phyloP scores from a whole-genome alignment of 2,888 invertebrate species.

The Octonoba sinensis region DNA sequence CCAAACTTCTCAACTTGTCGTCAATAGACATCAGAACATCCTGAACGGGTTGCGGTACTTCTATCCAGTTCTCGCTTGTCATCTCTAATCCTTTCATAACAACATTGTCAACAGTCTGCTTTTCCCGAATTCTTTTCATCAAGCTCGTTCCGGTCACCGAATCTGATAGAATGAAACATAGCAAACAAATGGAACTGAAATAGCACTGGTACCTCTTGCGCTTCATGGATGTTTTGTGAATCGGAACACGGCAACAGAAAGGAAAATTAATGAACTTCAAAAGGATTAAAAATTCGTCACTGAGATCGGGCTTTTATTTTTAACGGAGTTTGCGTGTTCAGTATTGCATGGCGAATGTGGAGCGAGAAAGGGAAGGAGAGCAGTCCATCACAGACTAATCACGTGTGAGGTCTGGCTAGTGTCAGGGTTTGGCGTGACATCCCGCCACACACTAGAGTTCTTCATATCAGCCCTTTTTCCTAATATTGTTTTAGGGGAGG shows the following conservation, averaged over 20 bases:
- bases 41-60: constrained; percentile 37
- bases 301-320: constrained; percentile 9
- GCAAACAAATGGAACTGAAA: constrained; percentile 4
- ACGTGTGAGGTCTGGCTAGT: constrained; percentile 51
- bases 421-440: constrained; percentile 32
- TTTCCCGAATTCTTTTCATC: constrained; percentile 43
- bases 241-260: neutral
- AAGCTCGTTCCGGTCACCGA: constrained; percentile 13
- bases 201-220: neutral
- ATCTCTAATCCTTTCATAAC: constrained; percentile 25
- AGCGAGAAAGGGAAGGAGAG: neutral
- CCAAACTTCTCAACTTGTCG: constrained; percentile 63
- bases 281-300: neutral
- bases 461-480: constrained; percentile 3
- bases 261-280: neutral
- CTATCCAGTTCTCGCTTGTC: constrained; percentile 25
- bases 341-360: constrained; percentile 1
- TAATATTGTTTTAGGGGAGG: constrained; percentile 5
- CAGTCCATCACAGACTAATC: constrained; percentile 35
- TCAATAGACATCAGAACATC: constrained; percentile 65
- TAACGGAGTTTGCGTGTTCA: constrained; percentile 1
- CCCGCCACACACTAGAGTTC: constrained; percentile 2
- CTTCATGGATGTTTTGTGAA: constrained; percentile 15
- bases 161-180: constrained; percentile 2
- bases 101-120: constrained; percentile 33